Evolutionary conservation across 2,113 vertebrate genomes (phyloP).

Genomic region (Chionodraco myersi): DNA sequence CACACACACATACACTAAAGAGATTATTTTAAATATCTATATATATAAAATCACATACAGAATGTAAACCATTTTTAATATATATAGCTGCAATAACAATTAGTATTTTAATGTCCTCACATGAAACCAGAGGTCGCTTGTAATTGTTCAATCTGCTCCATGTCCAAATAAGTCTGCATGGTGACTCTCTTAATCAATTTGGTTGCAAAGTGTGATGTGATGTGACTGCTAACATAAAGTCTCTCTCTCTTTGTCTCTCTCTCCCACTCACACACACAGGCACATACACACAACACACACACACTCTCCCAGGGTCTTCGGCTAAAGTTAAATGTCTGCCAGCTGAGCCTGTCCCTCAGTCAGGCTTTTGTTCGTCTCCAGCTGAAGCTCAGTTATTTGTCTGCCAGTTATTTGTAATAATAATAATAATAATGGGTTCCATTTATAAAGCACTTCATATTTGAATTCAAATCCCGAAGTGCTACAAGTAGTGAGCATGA

Average conservation of each 20-base stretch:
- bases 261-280: neutral
- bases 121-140: constrained; percentile 51
- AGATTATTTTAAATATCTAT: constrained; percentile 9
- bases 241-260: constrained; percentile 28
- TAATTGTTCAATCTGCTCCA: constrained; percentile 54
- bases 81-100: constrained; percentile 4
- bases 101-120: constrained; percentile 41
- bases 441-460: too few relatives aligned
- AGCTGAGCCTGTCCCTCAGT: constrained; percentile 76
- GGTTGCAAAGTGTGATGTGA: constrained; percentile 80
- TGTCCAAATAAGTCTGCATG: constrained; percentile 75
- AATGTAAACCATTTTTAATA: neutral
- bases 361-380: constrained; percentile 76
- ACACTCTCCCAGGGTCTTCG: constrained; percentile 43
- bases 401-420: constrained; percentile 50
- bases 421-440: too few relatives aligned
- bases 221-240: constrained; percentile 79
- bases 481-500: too few relatives aligned
- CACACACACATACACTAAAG: neutral
- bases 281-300: constrained; percentile 34
- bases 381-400: constrained; percentile 76
- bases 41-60: constrained; percentile 26
- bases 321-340: constrained; percentile 76
- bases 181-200: constrained; percentile 77
- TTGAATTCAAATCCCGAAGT: too few relatives aligned